These are phyloP conservation scores for Hymenopus coronatus DNA, from an alignment of 2,888 invertebrate species.

Conservation along the genomic window DNA sequence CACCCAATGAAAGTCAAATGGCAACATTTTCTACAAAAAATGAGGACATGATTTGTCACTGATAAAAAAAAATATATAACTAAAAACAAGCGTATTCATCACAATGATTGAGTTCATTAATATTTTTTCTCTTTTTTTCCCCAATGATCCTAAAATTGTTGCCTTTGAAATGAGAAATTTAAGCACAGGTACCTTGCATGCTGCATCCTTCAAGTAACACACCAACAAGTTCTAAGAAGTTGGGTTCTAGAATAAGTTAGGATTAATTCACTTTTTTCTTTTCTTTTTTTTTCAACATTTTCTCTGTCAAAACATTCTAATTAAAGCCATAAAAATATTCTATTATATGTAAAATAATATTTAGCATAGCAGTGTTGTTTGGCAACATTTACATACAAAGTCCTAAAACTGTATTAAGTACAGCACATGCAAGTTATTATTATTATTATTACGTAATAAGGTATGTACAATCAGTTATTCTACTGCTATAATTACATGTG, in stretches of 20 bases:
- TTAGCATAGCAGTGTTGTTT: conserved; percentile 25
- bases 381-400: conserved; percentile 33
- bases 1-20: neutral
- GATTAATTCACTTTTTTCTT: neutral
- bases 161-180: neutral
- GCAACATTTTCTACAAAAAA: conserved; percentile 18
- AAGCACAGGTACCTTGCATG: neutral
- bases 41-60: neutral
- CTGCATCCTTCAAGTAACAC: neutral
- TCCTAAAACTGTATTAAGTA: conserved; percentile 33
- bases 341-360: conserved; percentile 29
- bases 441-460: conserved; percentile 26
- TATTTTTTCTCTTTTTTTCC: neutral
- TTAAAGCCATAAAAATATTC: conserved; percentile 30
- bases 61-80: conserved; percentile 6
- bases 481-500: conserved; percentile 19
- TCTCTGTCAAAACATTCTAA: conserved; percentile 16
- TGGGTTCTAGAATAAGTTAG: neutral
- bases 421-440: conserved; percentile 32
- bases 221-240: neutral
- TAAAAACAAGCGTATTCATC: conserved; percentile 4
- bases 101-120: neutral
- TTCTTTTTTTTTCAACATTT: conserved; percentile 9
- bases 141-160: neutral
- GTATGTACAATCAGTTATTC: conserved; percentile 30